phyloP scores from a whole-genome alignment of 1,140 invertebrate species.

The Oppia nitens region DNA sequence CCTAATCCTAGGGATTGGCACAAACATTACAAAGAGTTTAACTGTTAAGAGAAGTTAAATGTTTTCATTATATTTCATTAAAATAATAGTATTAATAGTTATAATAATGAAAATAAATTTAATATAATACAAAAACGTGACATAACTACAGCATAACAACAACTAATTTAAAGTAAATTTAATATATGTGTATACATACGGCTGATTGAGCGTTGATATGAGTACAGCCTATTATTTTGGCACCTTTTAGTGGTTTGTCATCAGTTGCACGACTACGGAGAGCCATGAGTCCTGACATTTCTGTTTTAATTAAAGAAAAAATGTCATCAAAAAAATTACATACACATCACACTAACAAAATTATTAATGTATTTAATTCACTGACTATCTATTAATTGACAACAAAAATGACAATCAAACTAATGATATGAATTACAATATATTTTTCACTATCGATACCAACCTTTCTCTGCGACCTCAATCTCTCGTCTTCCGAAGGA shows the following conservation, averaged over 20 bases:
- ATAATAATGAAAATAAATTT: too few relatives aligned
- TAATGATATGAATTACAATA: background rate
- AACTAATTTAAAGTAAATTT: too few relatives aligned
- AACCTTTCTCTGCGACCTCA: constrained; percentile 91
- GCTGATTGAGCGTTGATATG: constrained; percentile 97
- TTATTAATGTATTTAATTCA: background rate
- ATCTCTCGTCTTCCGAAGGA: constrained; percentile 88
- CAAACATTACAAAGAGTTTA: too few relatives aligned
- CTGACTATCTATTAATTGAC: background rate
- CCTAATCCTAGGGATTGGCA: too few relatives aligned
- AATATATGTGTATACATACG: constrained; percentile 43
- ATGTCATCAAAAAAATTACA: background rate
- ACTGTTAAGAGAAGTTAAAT: too few relatives aligned
- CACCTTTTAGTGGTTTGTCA: constrained; percentile 84
- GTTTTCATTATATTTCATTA: too few relatives aligned
- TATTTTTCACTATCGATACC: constrained; percentile 5
- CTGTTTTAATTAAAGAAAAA: constrained; percentile 31
- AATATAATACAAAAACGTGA: too few relatives aligned
- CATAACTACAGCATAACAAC: too few relatives aligned
- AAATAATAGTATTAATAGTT: too few relatives aligned
- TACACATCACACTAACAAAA: background rate
- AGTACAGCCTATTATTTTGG: constrained; percentile 90
- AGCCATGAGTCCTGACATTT: constrained; percentile 96
- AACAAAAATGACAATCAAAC: background rate
- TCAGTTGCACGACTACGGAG: constrained; percentile 70